Evolutionary conservation across 1,140 invertebrate species (phyloP).

Genomic region (Dinothrombium tinctorium): DNA sequence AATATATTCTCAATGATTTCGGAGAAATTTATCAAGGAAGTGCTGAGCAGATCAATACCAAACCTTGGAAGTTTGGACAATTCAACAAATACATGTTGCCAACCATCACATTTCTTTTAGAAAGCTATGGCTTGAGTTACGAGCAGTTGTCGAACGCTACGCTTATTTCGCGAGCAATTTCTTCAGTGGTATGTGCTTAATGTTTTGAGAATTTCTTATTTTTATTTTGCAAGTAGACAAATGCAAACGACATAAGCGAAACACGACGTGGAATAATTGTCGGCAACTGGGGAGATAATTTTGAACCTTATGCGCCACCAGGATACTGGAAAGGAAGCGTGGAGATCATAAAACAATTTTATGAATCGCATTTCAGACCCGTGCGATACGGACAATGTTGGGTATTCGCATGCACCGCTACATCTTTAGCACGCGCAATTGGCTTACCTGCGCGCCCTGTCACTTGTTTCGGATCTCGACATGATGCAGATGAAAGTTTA

Average conservation of each 20-base stretch:
- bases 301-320: constrained; percentile 37
- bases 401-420: constrained; percentile 45
- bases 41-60: neutral
- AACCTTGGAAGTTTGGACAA: constrained; percentile 11
- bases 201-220: too few relatives aligned
- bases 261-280: constrained; percentile 15
- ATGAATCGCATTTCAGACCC: too few relatives aligned
- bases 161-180: too few relatives aligned
- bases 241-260: too few relatives aligned
- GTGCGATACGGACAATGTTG: constrained; percentile 54
- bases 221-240: too few relatives aligned
- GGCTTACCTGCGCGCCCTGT: constrained; percentile 43
- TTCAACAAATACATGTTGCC: neutral
- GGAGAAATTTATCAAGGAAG: constrained; percentile 35
- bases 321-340: too few relatives aligned
- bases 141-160: constrained; percentile 44
- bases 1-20: constrained; percentile 45
- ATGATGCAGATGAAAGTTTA: constrained; percentile 43
- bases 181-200: too few relatives aligned
- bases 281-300: constrained; percentile 45
- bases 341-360: too few relatives aligned
- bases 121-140: constrained; percentile 25
- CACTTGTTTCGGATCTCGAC: constrained; percentile 43
- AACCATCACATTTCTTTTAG: neutral
- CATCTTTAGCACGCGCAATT: constrained; percentile 40